Percentiles rank a stretch among this genome's conserved stretches.
Evolutionary conservation across 2,113 vertebrate genomes (phyloP).

Genomic region (Chaenocephalus aceratus): DNA sequence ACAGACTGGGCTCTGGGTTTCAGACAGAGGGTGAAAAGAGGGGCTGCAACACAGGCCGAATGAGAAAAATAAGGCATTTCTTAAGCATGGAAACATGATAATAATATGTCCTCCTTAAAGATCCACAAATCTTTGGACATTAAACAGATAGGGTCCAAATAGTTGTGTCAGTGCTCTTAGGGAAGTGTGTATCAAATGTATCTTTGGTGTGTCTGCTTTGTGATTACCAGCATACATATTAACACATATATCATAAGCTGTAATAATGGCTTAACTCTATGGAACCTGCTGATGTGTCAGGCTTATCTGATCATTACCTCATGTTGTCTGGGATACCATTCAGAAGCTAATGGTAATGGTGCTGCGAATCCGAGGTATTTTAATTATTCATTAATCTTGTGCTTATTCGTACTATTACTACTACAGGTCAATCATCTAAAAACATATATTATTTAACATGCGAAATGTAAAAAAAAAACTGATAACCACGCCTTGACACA

Average conservation of each 20-base stretch:
- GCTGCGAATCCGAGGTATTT: neutral
- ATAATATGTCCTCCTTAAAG: too few species aligned
- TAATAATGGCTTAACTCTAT: neutral
- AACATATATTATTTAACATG: neutral
- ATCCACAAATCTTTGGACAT: too few species aligned
- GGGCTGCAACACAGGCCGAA: too few species aligned
- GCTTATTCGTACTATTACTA: neutral
- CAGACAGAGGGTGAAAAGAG: too few species aligned
- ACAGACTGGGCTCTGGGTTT: too few species aligned
- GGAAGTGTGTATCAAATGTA: too few species aligned
- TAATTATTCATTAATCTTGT: neutral
- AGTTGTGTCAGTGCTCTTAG: too few species aligned
- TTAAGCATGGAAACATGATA: too few species aligned
- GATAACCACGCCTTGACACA: neutral
- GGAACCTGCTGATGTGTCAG: neutral
- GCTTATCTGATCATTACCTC: neutral
- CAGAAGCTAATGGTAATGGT: neutral
- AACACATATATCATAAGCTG: neutral
- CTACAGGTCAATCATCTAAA: neutral
- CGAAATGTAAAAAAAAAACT: neutral
- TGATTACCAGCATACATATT: neutral
- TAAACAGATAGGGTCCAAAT: too few species aligned
- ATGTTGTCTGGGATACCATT: neutral
- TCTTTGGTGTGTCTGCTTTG: neutral
- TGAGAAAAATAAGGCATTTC: too few species aligned